Base-by-base conservation (phyloP, 2,113 vertebrate species). In the Sturnira hondurensis region DNA sequence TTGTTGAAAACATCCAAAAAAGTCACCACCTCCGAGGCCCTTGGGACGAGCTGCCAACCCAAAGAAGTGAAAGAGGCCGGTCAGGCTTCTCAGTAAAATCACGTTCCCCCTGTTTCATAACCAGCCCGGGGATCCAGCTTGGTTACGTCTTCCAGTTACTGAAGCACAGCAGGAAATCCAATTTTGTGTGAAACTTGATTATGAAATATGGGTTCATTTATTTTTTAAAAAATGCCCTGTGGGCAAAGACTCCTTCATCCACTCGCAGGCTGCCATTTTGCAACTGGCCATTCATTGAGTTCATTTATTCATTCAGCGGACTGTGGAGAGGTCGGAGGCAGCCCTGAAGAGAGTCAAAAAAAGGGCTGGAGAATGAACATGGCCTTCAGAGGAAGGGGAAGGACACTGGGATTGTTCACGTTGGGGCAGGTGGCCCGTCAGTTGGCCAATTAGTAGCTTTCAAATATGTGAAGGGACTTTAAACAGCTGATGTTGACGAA, bases 101-200 rank as follows among this genome's bases (percentile, higher is more conserved):
- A 19, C 28, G 10, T 13, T 45, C 17, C 1, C 8, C 0, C 28
- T 13, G 2, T 36, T 11, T 17, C 24, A 41, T 17, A 13, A 36
- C n/a, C 15, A 67, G n/a, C 31, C 14, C 31, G 33, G 67, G 47
- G 41, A 28, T 33, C 26, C 1, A 24, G 9, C 10, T 47, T n/a
- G 31, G 47, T 28, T 16, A 3, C 4, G 43, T 78, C 38, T 68
- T 78, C 15, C 11, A 41, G 0, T 26, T 56, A 83, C 41, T 61
- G 45, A 77, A 90, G 58, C 5, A 86, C 68, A 85, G 63, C 14
- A 15, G 17, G 24, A 81, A 38, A 68, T 58, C 13, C 2, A 28
- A 41, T 41, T 89, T 67, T n/a, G 15, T 43, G 74, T 70, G 56
- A 80, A 92, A 68, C 54, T 67, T 54, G 31, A 76, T 58, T 31